These are phyloP conservation scores for Menura novaehollandiae DNA, from an alignment of 2,113 vertebrate species.

Conservation along the genomic window DNA sequence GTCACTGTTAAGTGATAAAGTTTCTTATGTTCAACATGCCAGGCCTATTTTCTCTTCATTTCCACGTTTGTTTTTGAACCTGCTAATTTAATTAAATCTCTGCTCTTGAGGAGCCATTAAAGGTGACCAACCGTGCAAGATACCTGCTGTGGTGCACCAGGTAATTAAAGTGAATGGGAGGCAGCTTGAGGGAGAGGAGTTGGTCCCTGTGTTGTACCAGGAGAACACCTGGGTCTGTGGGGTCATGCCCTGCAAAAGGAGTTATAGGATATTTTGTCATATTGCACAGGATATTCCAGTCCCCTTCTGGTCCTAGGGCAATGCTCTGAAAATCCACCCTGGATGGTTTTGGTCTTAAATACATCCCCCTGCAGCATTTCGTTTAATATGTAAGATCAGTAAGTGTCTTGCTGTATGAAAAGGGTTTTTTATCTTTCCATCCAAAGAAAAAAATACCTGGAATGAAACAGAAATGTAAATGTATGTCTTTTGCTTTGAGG, in stretches of 20 bases:
- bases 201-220: background rate
- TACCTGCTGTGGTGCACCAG: constrained; percentile 65
- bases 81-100: constrained; percentile 80
- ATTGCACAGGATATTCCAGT: background rate
- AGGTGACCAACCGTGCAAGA: constrained; percentile 62
- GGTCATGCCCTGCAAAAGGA: background rate
- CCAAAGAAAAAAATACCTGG: background rate
- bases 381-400: background rate
- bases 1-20: constrained; percentile 64
- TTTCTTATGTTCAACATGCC: constrained; percentile 47
- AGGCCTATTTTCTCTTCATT: constrained; percentile 47
- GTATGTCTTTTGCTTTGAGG: background rate
- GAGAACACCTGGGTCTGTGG: background rate
- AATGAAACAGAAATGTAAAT: background rate
- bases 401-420: background rate
- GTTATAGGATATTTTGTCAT: background rate
- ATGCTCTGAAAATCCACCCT: background rate
- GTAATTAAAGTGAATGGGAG: constrained; percentile 56
- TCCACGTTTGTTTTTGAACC: constrained; percentile 44
- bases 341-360: background rate
- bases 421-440: background rate
- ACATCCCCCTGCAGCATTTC: background rate
- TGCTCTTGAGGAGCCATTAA: constrained; percentile 69
- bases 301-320: background rate
- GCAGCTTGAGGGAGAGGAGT: background rate